A percentile compares a stretch with the other conserved stretches of the same genome.
Evolutionary conservation across 1,140 invertebrate genomes (phyloP).

Genomic region (Meteorus sp.): DNA sequence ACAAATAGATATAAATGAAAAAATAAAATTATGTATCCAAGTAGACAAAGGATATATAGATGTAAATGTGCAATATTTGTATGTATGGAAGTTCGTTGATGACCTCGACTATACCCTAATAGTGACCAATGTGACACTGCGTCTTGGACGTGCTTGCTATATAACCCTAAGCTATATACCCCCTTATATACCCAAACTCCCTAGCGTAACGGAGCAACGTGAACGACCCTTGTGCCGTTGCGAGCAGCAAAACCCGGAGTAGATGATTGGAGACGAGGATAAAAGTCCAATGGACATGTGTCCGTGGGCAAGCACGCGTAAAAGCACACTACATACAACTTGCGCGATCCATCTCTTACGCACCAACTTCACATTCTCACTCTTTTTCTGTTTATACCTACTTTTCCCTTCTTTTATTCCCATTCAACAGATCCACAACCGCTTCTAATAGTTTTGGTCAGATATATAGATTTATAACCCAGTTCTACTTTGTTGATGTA

Average conservation of each 20-base stretch:
- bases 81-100: conserved; percentile 39
- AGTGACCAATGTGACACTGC: conserved; percentile 45
- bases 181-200: neutral
- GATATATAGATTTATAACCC: neutral
- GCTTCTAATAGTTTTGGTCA: conserved; percentile 29
- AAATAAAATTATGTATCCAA: conserved; percentile 8
- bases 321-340: conserved; percentile 44
- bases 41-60: conserved; percentile 1
- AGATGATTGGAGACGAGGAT: conserved; percentile 23
- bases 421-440: conserved; percentile 21
- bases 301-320: conserved; percentile 55
- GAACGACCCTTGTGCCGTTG: neutral
- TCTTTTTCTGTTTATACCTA: too few relatives aligned
- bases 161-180: too few relatives aligned
- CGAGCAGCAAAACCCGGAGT: neutral
- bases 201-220: neutral
- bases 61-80: neutral
- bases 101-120: conserved; percentile 48
- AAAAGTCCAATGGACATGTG: conserved; percentile 47
- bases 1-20: conserved; percentile 11
- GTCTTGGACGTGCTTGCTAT: too few relatives aligned
- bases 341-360: neutral
- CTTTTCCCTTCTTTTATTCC: neutral
- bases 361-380: too few relatives aligned
- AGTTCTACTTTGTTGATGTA: too few relatives aligned